These are phyloP conservation scores for Pipistrellus kuhlii DNA, from an alignment of 2,797 vertebrate genomes.

Conservation along the genomic window DNA sequence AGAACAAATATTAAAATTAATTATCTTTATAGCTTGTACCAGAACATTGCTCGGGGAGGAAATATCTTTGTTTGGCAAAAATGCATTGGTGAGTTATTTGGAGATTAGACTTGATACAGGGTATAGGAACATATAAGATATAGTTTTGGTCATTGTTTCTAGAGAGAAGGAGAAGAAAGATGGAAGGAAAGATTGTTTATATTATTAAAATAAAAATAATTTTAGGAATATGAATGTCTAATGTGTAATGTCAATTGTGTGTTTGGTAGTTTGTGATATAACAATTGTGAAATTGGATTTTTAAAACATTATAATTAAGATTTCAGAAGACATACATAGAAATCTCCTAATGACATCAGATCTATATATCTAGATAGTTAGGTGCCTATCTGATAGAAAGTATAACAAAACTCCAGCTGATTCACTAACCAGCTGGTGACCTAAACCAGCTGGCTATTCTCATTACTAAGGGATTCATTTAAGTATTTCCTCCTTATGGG, in stretches of 20 bases:
- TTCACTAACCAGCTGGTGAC: neutral
- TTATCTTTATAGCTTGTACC: neutral
- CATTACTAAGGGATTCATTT: neutral
- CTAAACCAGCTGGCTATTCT: neutral
- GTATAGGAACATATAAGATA: neutral
- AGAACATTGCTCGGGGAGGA: neutral
- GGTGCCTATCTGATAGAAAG: neutral
- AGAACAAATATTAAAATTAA: neutral
- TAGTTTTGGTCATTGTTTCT: neutral
- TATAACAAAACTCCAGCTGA: neutral
- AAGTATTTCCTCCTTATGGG: neutral
- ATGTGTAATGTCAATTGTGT: neutral
- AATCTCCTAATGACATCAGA: neutral
- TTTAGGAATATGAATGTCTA: neutral
- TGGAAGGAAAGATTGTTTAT: neutral
- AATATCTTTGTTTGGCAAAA: neutral
- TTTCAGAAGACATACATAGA: neutral
- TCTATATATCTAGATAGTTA: neutral
- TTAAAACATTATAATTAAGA: conserved; percentile 45
- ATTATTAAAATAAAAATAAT: neutral
- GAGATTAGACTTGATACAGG: neutral
- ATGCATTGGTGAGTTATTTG: neutral
- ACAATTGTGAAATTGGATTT: neutral
- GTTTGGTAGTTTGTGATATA: neutral
- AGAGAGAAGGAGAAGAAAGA: neutral